These are phyloP conservation scores for Antedon mediterranea DNA, from an alignment of 53 echinoderm and acorn worm species.

Conservation along the genomic window DNA sequence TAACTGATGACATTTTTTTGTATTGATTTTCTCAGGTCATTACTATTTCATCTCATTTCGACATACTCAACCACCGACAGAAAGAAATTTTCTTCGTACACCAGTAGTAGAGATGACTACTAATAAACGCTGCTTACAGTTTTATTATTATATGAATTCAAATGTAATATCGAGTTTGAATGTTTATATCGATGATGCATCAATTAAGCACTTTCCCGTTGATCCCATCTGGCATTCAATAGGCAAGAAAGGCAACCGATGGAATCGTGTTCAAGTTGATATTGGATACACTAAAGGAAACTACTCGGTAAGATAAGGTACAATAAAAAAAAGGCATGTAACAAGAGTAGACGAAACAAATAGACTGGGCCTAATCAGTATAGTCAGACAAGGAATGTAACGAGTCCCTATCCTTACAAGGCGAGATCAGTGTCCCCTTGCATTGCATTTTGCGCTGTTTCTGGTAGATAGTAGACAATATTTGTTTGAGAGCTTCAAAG, in stretches of 20 bases:
- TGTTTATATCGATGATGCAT: background rate
- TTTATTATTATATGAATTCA: background rate
- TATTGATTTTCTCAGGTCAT: background rate
- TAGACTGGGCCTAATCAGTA: no score
- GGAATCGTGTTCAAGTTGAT: background rate
- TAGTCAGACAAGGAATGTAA: no score
- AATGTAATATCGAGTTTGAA: background rate
- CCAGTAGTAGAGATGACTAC: background rate
- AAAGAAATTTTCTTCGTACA: background rate
- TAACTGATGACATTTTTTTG: no score
- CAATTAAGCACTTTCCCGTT: background rate
- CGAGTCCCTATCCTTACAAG: no score
- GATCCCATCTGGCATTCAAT: background rate
- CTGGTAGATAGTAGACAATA: no score
- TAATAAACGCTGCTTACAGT: background rate
- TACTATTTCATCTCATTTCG: background rate
- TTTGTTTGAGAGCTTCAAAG: no score
- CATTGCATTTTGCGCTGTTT: no score
- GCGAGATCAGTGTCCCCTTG: no score
- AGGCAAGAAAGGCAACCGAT: background rate
- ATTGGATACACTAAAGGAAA: background rate
- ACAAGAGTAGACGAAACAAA: no score
- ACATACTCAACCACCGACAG: background rate
- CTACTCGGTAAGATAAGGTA: background rate
- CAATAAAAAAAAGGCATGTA: no score